Base-by-base conservation (phyloP, 2,113 vertebrate genomes). In the Lepidothrix coronata region DNA sequence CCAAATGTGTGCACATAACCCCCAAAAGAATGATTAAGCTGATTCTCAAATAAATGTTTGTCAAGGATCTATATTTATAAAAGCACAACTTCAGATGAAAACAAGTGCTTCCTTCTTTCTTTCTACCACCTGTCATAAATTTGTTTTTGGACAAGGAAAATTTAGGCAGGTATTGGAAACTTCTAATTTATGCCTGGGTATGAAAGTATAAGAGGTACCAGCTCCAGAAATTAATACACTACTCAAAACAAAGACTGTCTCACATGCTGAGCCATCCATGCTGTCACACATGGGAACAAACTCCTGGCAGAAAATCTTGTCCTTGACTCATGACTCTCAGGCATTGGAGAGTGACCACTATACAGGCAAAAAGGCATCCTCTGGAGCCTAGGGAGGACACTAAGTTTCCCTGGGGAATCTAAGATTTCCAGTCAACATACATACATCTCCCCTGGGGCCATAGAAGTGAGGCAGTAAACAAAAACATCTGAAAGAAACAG, bases 351-450 rank as follows among this genome's bases (percentile, higher is more conserved):
- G 9, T 7, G 48, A 74, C 55, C 13, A 31, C 1, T 27, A 76
- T 2, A 68, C 0, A 63, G 43, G 39, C n/a, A 61, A 90, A 80
- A 75, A 61, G 41, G 14, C 8, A 1, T 35, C 22, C n/a, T 68
- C 35, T 0, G 0, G 24, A 90, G 54, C 23, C 35, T 19, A 0
- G 0, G 11, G 46, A 85, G 27, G 12, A 76, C 46, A 82, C 20
- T 25, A 1, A 25, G 33, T 41, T 79, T 78, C 82, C n/a, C 43
- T 48, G 49, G 46, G 67, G 82, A 85, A 91, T 43, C 63, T 31
- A 46, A 74, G 59, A 58, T 62, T 22, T 77, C 35, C 27, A 80
- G 49, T 96, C 79, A 91, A 85, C 72, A 84, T 21, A 81, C 30
- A 16, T 12, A 15, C 11, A 66, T 77, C 59, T 88, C 59, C 63